Percentiles rank a stretch among this genome's conserved stretches.
Conservation (phyloP, 2,113 vertebrate genomes). For the Euleptes europaea region DNA sequence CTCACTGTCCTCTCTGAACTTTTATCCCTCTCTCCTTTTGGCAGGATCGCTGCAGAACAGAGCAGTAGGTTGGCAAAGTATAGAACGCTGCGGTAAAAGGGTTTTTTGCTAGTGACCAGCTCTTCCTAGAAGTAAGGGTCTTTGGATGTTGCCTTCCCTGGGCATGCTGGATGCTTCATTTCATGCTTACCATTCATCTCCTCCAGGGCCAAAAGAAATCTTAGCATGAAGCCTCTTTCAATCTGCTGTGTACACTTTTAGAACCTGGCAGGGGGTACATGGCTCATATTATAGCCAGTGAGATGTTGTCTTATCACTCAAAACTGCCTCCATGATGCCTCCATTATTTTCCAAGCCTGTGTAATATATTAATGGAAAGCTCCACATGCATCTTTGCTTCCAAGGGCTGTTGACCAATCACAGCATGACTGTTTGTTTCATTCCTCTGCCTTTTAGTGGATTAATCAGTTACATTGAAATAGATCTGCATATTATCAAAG, state of each 20-base stretch:
- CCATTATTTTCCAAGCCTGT: not conserved
- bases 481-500: not conserved
- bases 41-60: conserved; percentile 99
- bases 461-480: not conserved
- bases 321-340: conserved; percentile 10
- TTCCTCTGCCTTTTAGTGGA: not conserved
- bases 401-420: not conserved
- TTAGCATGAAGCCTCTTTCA: conserved; percentile 47
- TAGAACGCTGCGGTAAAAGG: conserved; percentile 97
- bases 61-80: conserved; percentile 99
- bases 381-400: not conserved
- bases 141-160: conserved; percentile 64
- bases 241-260: not conserved
- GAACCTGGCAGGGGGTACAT: conserved; percentile 20
- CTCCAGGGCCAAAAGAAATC: conserved; percentile 23
- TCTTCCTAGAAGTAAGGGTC: conserved; percentile 88
- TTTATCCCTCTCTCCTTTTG: conserved; percentile 82
- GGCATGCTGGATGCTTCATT: conserved; percentile 67
- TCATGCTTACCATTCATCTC: conserved; percentile 33
- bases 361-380: not conserved
- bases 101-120: conserved; percentile 78
- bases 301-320: not conserved
- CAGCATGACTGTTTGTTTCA: not conserved
- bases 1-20: conserved; percentile 74
- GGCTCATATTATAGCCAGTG: conserved; percentile 18